phyloP scores from a whole-genome alignment of 2,797 vertebrate genomes.

The Varecia variegata region DNA sequence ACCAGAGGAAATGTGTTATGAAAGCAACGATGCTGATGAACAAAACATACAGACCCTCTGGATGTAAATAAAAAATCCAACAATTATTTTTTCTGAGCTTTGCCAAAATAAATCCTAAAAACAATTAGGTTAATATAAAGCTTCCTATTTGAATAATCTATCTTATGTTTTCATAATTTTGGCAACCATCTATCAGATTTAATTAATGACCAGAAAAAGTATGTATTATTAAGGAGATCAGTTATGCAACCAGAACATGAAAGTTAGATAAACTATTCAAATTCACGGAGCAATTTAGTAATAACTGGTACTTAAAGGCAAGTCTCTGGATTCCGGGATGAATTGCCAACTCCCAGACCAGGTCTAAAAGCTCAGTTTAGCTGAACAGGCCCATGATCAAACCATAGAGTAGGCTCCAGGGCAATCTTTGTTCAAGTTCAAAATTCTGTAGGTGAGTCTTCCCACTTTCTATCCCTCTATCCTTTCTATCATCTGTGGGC shows the following conservation, averaged over 20 bases:
- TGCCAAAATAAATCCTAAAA: neutral
- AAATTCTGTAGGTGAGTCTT: neutral
- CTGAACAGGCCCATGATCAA: neutral
- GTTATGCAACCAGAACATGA: neutral
- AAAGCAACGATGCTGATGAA: slow-evolving; percentile 12
- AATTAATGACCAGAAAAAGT: neutral
- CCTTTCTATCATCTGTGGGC: neutral
- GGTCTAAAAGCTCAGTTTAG: neutral
- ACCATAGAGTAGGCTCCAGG: neutral
- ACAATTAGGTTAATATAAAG: neutral
- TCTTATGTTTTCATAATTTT: neutral
- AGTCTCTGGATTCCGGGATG: neutral
- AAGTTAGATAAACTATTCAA: neutral
- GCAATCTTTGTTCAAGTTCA: neutral
- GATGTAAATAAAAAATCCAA: slow-evolving; percentile 2
- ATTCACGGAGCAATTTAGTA: neutral
- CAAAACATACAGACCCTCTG: neutral
- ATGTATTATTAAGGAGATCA: neutral
- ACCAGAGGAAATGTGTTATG: slow-evolving; percentile 27
- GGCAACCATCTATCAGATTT: neutral
- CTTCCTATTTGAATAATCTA: neutral
- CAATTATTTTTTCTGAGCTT: neutral
- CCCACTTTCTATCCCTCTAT: neutral
- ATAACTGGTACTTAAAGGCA: neutral
- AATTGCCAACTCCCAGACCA: neutral